A percentile compares a stretch with the other conserved stretches of the same genome.
Conservation (phyloP, 2,113 vertebrate species). For the Triplophysa tibetana region DNA sequence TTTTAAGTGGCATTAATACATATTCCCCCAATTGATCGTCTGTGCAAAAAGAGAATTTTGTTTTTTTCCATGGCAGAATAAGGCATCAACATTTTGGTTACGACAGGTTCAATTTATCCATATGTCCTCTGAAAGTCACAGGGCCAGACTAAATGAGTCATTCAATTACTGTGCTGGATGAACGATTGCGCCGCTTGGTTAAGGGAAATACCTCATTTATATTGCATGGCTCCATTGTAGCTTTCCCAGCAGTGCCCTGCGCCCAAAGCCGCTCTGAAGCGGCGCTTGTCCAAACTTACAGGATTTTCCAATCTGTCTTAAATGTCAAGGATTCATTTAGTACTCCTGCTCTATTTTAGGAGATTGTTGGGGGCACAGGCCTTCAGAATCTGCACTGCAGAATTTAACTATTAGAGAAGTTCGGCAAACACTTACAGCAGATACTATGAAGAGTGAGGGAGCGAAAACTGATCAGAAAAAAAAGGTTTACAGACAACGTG, state of each 20-base stretch:
- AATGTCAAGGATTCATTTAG: constrained; percentile 48
- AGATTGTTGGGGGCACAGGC: constrained; percentile 29
- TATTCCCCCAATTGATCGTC: constrained; percentile 19
- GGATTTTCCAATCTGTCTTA: constrained; percentile 39
- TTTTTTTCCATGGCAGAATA: background rate
- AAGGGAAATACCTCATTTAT: constrained; percentile 40
- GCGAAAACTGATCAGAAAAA: constrained; percentile 20
- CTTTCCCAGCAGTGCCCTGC: background rate
- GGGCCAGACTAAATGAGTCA: constrained; percentile 38
- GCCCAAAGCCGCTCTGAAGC: constrained; percentile 9
- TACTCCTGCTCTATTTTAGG: constrained; percentile 43
- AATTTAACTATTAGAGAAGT: constrained; percentile 41
- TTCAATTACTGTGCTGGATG: constrained; percentile 38
- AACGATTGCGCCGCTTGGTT: constrained; percentile 28
- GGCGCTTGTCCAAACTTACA: constrained; percentile 33
- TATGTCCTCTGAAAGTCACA: constrained; percentile 35
- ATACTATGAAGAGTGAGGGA: constrained; percentile 4
- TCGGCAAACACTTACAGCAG: constrained; percentile 22
- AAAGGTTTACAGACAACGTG: constrained; percentile 14
- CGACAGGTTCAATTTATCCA: constrained; percentile 28
- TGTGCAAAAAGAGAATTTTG: background rate
- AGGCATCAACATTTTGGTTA: constrained; percentile 33
- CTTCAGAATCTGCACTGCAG: constrained; percentile 30
- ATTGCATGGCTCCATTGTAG: constrained; percentile 37
- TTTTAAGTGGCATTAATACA: constrained; percentile 23